phyloP scores from a whole-genome alignment of 2,888 invertebrate genomes.

The Meandrusa payeni region DNA sequence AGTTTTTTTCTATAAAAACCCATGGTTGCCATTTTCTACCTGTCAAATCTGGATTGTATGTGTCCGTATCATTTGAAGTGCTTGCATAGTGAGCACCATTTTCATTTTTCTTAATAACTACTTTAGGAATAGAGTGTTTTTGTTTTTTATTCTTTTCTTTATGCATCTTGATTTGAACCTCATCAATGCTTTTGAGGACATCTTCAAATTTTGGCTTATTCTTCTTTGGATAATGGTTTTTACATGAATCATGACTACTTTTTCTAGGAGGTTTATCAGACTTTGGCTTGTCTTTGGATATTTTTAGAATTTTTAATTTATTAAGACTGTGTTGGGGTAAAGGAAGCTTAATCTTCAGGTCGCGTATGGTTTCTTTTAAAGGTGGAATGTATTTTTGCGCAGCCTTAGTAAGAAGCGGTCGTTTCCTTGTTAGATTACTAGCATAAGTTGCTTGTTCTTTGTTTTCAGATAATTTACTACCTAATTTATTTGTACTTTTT shows the following conservation, averaged over 20 bases:
- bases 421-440: conserved; percentile 40
- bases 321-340: conserved; percentile 66
- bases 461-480: conserved; percentile 62
- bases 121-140: conserved; percentile 67
- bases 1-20: conserved; percentile 70
- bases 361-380: conserved; percentile 55
- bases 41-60: conserved; percentile 68
- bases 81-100: conserved; percentile 75
- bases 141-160: conserved; percentile 62
- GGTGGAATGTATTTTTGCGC: conserved; percentile 79
- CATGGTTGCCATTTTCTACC: conserved; percentile 78
- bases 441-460: conserved; percentile 45
- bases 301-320: conserved; percentile 65
- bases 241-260: conserved; percentile 34
- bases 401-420: conserved; percentile 70
- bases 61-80: conserved; percentile 43
- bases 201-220: conserved; percentile 76
- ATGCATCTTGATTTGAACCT: conserved; percentile 65
- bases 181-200: conserved; percentile 75
- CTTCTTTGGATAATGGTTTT: conserved; percentile 53
- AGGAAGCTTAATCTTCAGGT: conserved; percentile 68
- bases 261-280: conserved; percentile 35
- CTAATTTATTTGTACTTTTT: conserved; percentile 37
- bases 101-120: conserved; percentile 71
- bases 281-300: conserved; percentile 60